A percentile compares a stretch with the other conserved stretches of the same genome.
These are phyloP conservation scores for Pitangus sulphuratus DNA, from an alignment of 2,797 vertebrate species.

Conservation along the genomic window DNA sequence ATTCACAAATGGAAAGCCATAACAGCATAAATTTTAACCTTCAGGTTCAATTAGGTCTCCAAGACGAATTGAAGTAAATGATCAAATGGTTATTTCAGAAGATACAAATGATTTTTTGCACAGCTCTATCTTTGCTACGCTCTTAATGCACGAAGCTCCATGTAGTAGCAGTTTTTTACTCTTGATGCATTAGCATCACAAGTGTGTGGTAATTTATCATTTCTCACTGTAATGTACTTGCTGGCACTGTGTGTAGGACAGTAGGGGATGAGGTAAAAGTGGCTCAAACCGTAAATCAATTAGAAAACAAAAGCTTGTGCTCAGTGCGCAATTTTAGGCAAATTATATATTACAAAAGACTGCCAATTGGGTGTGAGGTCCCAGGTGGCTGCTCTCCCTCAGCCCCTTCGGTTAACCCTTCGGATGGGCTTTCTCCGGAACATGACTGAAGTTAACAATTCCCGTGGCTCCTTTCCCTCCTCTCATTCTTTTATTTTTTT, in stretches of 20 bases:
- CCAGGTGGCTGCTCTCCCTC: slow-evolving; percentile 61
- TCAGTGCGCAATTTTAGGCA: slow-evolving; percentile 80
- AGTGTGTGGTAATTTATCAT: slow-evolving; percentile 85
- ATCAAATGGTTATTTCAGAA: slow-evolving; percentile 61
- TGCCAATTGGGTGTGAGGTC: slow-evolving; percentile 80
- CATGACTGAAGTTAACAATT: not conserved
- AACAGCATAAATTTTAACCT: slow-evolving; percentile 51
- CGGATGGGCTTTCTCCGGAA: not conserved
- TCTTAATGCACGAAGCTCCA: slow-evolving; percentile 56
- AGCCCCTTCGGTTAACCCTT: slow-evolving; percentile 69
- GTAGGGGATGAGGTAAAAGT: slow-evolving; percentile 80
- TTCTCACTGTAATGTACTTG: slow-evolving; percentile 80
- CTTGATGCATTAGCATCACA: slow-evolving; percentile 82
- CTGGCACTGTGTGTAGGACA: slow-evolving; percentile 79
- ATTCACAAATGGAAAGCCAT: slow-evolving; percentile 55
- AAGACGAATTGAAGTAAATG: slow-evolving; percentile 54
- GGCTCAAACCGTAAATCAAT: slow-evolving; percentile 86
- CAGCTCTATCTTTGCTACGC: slow-evolving; percentile 3
- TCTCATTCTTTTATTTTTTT: not conserved
- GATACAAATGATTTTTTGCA: slow-evolving; percentile 28
- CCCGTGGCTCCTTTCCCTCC: not conserved
- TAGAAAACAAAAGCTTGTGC: slow-evolving; percentile 86
- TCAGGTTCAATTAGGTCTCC: slow-evolving; percentile 64
- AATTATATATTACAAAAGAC: slow-evolving; percentile 81
- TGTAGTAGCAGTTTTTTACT: slow-evolving; percentile 63